Percentiles rank a stretch among this genome's conserved stretches.
Evolutionary conservation across 1,140 invertebrate species (phyloP).

Genomic region (Pogonognathellus flavescens): DNA sequence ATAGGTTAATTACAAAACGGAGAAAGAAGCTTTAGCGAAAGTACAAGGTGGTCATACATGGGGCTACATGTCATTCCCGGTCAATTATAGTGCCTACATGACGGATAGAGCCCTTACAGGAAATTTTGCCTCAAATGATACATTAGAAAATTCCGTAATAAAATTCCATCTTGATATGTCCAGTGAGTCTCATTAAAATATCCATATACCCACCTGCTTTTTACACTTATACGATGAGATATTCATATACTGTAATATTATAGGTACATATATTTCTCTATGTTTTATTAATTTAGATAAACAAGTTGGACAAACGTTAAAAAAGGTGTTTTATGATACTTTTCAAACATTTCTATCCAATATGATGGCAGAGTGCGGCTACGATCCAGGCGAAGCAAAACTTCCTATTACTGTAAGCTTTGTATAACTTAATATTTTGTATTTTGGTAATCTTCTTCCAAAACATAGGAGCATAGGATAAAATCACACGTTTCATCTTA

Average conservation of each 20-base stretch:
- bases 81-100: not conserved
- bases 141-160: constrained; percentile 49
- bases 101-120: constrained; percentile 44
- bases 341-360: constrained; percentile 1
- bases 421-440: too few relatives aligned
- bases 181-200: constrained; percentile 11
- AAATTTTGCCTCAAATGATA: constrained; percentile 46
- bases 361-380: constrained; percentile 7
- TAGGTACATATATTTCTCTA: too few relatives aligned
- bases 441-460: too few relatives aligned
- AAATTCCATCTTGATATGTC: constrained; percentile 57
- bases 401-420: constrained; percentile 1
- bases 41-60: constrained; percentile 11
- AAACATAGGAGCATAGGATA: too few relatives aligned
- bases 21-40: not conserved
- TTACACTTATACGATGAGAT: not conserved
- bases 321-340: constrained; percentile 36
- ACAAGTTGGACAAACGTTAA: constrained; percentile 45
- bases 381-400: not conserved
- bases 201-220: not conserved
- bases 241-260: not conserved
- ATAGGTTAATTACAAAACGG: not conserved
- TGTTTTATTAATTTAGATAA: too few relatives aligned
- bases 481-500: too few relatives aligned
- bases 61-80: constrained; percentile 39